Evolutionary conservation across 1,140 invertebrate genomes (phyloP).

Genomic region (Kradibia gibbosae): DNA sequence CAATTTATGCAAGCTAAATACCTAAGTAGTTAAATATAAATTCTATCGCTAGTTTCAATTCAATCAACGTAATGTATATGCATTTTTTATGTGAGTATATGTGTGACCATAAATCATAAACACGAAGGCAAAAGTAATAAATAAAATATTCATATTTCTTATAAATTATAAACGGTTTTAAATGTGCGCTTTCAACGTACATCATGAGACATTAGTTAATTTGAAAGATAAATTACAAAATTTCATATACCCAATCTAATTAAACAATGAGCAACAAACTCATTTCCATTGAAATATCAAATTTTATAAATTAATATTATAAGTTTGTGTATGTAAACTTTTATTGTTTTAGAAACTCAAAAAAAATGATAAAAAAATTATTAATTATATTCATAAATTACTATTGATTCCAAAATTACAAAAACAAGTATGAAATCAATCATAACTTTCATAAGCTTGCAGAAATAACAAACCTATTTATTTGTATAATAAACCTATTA

Average conservation of each 20-base stretch:
- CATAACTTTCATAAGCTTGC: neutral
- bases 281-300: neutral
- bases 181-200: neutral
- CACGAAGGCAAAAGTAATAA: neutral
- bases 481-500: neutral
- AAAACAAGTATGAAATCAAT: conserved; percentile 4
- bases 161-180: neutral
- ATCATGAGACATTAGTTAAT: neutral
- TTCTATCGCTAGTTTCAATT: neutral
- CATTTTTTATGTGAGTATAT: too few species aligned
- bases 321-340: neutral
- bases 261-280: neutral
- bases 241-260: neutral
- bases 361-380: neutral
- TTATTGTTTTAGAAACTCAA: neutral
- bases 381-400: neutral
- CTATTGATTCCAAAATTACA: neutral
- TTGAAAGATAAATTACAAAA: too few species aligned
- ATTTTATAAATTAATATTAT: neutral
- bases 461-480: neutral
- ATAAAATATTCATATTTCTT: neutral
- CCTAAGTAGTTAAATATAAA: neutral
- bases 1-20: neutral
- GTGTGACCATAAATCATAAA: neutral
- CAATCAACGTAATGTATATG: neutral